phyloP scores from a whole-genome alignment of 2,797 vertebrate species.

The Ctenopoma multispine region DNA sequence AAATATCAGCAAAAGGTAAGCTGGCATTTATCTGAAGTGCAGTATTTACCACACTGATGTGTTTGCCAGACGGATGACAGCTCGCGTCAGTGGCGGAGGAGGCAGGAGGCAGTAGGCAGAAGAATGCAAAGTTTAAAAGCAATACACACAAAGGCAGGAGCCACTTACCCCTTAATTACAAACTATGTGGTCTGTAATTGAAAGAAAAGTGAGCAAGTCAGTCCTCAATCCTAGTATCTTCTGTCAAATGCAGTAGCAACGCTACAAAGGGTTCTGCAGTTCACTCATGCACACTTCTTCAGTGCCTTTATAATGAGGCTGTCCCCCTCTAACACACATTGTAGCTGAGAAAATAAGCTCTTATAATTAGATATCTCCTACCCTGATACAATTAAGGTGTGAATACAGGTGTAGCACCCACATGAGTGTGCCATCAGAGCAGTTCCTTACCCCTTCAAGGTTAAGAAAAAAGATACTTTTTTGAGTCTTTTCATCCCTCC shows the following conservation, averaged over 20 bases:
- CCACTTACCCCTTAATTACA: constrained; percentile 40
- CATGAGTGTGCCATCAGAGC: constrained; percentile 55
- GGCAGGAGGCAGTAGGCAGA: constrained; percentile 32
- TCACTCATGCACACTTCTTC: constrained; percentile 58
- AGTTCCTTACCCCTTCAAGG: constrained; percentile 51
- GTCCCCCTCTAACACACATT: constrained; percentile 57
- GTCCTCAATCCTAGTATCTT: constrained; percentile 47
- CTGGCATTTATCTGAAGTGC: constrained; percentile 61
- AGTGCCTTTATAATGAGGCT: constrained; percentile 71
- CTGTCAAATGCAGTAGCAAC: constrained; percentile 52
- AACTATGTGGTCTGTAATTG: constrained; percentile 66
- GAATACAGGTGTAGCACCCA: constrained; percentile 39
- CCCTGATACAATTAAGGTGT: constrained; percentile 65
- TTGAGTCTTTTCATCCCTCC: constrained; percentile 64
- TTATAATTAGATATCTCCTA: constrained; percentile 73
- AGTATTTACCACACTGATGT: constrained; percentile 56
- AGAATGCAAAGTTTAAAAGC: constrained; percentile 46
- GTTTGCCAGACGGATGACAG: constrained; percentile 43
- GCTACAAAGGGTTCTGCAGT: constrained; percentile 54
- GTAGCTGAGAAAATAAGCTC: constrained; percentile 64
- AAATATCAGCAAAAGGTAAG: constrained; percentile 70
- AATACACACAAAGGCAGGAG: constrained; percentile 9
- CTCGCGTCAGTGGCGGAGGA: constrained; percentile 12
- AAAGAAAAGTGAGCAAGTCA: constrained; percentile 65
- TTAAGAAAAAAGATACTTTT: constrained; percentile 39